These are phyloP conservation scores for Scaptomyza polygonia DNA, from an alignment of 2,888 invertebrate genomes.

Conservation along the genomic window DNA sequence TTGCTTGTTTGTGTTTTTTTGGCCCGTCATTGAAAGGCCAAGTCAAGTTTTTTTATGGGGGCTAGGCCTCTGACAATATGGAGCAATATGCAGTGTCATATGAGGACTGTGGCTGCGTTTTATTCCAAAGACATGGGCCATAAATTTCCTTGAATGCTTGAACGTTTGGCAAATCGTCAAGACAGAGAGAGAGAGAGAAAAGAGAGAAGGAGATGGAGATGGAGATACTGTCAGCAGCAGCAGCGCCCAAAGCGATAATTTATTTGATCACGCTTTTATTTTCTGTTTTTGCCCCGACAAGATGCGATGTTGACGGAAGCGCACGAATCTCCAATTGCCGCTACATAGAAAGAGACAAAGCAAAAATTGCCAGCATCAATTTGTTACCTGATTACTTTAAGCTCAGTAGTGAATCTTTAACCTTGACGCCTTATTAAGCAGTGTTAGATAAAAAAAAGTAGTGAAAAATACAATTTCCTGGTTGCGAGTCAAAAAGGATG, in stretches of 20 bases:
- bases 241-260: constrained; percentile 53
- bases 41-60: constrained; percentile 18
- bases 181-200: constrained; percentile 21
- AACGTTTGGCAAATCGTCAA: constrained; percentile 53
- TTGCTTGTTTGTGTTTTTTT: constrained; percentile 36
- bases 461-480: constrained; percentile 32
- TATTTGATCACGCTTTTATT: constrained; percentile 69
- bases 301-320: constrained; percentile 70
- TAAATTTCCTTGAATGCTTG: constrained; percentile 48
- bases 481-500: constrained; percentile 42
- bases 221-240: constrained; percentile 39
- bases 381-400: constrained; percentile 19
- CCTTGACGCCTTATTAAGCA: constrained; percentile 50
- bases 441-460: not conserved
- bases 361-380: constrained; percentile 25
- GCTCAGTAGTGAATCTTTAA: constrained; percentile 25
- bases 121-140: constrained; percentile 43
- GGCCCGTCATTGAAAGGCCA: constrained; percentile 27
- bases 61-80: constrained; percentile 43
- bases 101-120: constrained; percentile 11
- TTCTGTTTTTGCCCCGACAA: no score
- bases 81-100: constrained; percentile 61
- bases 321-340: constrained; percentile 54
- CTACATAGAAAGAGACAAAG: no score
- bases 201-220: constrained; percentile 1